Conservation (phyloP, 2,888 invertebrate genomes). For the Phytoseiulus persimilis region DNA sequence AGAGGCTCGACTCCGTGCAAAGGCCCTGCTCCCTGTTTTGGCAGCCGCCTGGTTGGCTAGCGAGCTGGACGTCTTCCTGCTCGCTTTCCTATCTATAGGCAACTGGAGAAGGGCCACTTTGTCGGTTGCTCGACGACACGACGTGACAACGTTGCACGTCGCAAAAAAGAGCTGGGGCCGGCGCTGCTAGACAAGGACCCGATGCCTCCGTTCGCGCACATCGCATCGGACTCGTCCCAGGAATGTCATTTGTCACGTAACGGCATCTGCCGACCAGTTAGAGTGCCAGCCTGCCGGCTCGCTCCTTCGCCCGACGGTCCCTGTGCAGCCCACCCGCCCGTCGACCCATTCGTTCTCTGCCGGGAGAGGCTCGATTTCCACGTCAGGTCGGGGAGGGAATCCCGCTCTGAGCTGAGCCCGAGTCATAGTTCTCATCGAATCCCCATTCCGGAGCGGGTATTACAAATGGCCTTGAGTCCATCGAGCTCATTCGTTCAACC, state of each 20-base stretch:
- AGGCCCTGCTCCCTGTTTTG: not conserved
- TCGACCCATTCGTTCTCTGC: too few relatives aligned
- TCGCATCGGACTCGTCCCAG: not conserved
- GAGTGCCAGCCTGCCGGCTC: not conserved
- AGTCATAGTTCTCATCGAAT: too few relatives aligned
- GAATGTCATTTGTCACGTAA: slow-evolving; percentile 5
- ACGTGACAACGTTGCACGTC: not conserved
- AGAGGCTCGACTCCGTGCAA: not conserved
- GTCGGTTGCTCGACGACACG: slow-evolving; percentile 5
- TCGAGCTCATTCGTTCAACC: too few relatives aligned
- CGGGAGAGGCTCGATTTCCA: too few relatives aligned
- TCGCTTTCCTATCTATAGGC: not conserved
- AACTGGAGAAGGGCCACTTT: not conserved
- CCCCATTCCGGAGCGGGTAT: too few relatives aligned
- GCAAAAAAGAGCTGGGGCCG: not conserved
- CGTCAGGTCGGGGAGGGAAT: too few relatives aligned
- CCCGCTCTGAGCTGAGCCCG: too few relatives aligned
- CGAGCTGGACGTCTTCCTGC: not conserved
- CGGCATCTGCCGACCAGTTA: not conserved
- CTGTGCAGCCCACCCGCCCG: too few relatives aligned
- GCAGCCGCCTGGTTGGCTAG: not conserved
- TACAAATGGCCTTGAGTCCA: too few relatives aligned
- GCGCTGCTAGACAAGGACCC: not conserved
- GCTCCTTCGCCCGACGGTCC: not conserved
- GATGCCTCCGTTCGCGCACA: not conserved